Evolutionary conservation across 2,113 vertebrate genomes (phyloP).

Genomic region (Maylandia zebra): DNA sequence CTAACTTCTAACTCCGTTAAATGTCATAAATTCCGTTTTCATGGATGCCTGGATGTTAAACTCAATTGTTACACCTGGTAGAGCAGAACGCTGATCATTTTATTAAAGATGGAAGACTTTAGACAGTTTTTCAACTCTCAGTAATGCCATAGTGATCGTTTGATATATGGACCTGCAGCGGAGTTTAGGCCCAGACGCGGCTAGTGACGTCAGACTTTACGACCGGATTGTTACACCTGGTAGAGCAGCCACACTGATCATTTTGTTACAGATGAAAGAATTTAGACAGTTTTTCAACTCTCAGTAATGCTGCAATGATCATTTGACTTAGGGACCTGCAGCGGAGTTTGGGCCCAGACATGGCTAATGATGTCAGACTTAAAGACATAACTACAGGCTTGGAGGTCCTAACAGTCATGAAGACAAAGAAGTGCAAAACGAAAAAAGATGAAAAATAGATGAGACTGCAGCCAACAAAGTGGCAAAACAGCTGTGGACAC

Average conservation of each 20-base stretch:
- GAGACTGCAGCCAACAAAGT: neutral
- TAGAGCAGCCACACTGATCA: rapidly evolving
- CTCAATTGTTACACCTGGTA: too few relatives aligned
- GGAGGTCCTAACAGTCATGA: neutral
- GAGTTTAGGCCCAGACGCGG: too few relatives aligned
- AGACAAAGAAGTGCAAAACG: neutral
- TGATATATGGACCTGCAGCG: too few relatives aligned
- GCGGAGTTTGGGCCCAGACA: neutral
- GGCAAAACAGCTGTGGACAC: neutral
- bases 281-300: neutral
- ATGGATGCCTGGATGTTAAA: too few relatives aligned
- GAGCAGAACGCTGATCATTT: too few relatives aligned
- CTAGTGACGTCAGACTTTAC: too few relatives aligned
- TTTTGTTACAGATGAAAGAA: rapidly evolving
- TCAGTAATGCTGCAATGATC: neutral
- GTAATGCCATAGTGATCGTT: too few relatives aligned
- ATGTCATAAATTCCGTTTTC: too few relatives aligned
- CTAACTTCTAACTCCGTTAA: too few relatives aligned
- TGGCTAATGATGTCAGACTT: neutral
- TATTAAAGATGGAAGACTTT: too few relatives aligned
- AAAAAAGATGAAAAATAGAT: neutral
- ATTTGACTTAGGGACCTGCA: neutral
- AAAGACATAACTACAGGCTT: neutral
- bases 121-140: too few relatives aligned
- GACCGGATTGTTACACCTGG: too few relatives aligned